A percentile compares a stretch with the other conserved stretches of the same genome.
These are phyloP conservation scores for Neotoxoptera formosana DNA, from an alignment of 1,140 invertebrate genomes.

Conservation along the genomic window DNA sequence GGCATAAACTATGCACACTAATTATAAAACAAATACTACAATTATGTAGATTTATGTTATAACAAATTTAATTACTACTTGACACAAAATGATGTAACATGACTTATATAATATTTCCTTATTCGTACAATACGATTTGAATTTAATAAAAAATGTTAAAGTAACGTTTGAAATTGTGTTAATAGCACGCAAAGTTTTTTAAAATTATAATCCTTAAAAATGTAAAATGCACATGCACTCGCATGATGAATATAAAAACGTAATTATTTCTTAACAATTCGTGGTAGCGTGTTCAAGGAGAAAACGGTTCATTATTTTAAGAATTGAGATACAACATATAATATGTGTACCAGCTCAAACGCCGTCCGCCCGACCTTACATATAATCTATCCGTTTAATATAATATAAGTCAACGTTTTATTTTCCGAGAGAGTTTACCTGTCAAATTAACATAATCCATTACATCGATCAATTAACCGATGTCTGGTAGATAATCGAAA, in stretches of 20 bases:
- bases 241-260: background rate
- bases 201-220: background rate
- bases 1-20: background rate
- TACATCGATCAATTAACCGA: slow-evolving; percentile 23
- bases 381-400: background rate
- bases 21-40: background rate
- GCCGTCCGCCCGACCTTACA: background rate
- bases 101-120: background rate
- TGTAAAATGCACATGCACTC: background rate
- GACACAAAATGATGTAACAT: background rate
- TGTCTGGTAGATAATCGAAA: background rate
- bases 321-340: background rate
- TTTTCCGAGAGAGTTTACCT: slow-evolving; percentile 18
- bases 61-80: background rate
- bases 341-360: background rate
- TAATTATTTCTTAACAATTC: background rate
- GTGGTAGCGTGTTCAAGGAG: background rate
- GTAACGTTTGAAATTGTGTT: background rate
- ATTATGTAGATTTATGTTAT: background rate
- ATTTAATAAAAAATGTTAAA: too few relatives aligned
- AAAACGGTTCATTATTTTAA: background rate
- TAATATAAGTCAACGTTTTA: background rate
- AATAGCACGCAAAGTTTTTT: background rate
- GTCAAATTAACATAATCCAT: slow-evolving; percentile 40
- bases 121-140: background rate